Percentiles rank a stretch among this genome's conserved stretches.
Evolutionary conservation across 2,797 vertebrate species (phyloP).

Genomic region (Rhinophrynus dorsalis): DNA sequence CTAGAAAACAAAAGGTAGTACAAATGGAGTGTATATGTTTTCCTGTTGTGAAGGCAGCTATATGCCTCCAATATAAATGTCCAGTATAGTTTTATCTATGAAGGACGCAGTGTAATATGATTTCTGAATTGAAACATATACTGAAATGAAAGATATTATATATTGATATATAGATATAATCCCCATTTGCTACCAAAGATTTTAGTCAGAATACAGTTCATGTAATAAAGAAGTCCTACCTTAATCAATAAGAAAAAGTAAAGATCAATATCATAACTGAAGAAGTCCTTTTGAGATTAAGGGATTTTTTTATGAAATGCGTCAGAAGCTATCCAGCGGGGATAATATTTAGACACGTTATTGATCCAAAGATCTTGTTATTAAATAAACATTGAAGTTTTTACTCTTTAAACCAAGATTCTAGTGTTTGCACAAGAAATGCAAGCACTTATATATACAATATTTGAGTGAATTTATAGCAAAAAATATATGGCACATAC

Average conservation of each 20-base stretch:
- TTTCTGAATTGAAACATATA: not conserved
- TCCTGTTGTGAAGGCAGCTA: too few species aligned
- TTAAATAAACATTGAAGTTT: constrained; percentile 43
- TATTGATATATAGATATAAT: too few species aligned
- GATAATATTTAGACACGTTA: constrained; percentile 22
- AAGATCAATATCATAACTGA: constrained; percentile 22
- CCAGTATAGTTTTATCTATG: too few species aligned
- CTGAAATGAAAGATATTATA: too few species aligned
- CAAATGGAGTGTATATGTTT: too few species aligned
- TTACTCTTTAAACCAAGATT: constrained; percentile 15
- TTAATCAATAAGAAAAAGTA: constrained; percentile 38
- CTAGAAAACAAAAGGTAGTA: too few species aligned
- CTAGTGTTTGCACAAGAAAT: not conserved
- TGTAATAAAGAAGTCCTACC: constrained; percentile 16
- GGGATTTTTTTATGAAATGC: constrained; percentile 24
- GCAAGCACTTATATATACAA: not conserved
- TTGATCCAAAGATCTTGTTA: constrained; percentile 36
- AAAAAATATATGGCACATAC: too few species aligned
- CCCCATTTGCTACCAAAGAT: too few species aligned
- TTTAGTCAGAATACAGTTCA: constrained; percentile 21
- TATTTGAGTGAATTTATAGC: not conserved
- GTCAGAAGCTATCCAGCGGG: constrained; percentile 15
- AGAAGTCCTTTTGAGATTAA: constrained; percentile 26
- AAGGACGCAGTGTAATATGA: not conserved
- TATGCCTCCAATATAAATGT: too few species aligned